These are phyloP conservation scores for Pseudorasbora parva DNA, from an alignment of 2,113 vertebrate species.

Conservation along the genomic window DNA sequence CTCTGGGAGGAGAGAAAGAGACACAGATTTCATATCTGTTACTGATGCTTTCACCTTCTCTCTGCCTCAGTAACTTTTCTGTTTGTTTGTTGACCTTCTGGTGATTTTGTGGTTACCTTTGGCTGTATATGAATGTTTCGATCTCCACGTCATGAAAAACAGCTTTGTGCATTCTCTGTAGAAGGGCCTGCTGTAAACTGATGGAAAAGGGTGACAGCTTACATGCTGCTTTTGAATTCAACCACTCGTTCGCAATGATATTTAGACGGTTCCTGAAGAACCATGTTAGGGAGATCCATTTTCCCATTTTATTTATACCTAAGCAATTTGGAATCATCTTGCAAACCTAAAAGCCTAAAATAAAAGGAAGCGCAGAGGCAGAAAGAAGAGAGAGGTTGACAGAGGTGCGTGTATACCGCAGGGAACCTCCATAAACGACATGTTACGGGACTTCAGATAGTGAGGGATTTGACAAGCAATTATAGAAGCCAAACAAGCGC, in stretches of 20 bases:
- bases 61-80: neutral
- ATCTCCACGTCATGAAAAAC: conserved; percentile 39
- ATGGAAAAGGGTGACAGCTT: neutral
- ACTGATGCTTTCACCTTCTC: conserved; percentile 12
- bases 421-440: conserved; percentile 47
- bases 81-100: conserved; percentile 43
- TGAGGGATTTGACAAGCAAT: conserved; percentile 60
- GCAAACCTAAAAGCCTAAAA: neutral
- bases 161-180: neutral
- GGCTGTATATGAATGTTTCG: conserved; percentile 9
- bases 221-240: conserved; percentile 31
- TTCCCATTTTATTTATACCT: neutral
- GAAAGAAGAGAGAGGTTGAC: conserved; percentile 26
- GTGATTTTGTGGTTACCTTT: neutral
- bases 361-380: neutral
- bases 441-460: conserved; percentile 43
- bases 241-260: neutral
- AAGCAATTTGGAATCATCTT: conserved; percentile 19
- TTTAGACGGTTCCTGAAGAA: neutral
- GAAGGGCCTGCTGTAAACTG: conserved; percentile 20
- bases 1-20: conserved; percentile 3
- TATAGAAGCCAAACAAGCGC: conserved; percentile 48
- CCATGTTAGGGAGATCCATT: conserved; percentile 17
- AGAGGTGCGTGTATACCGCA: conserved; percentile 37
- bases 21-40: conserved; percentile 26